Conservation (phyloP, 2,113 vertebrate species). For the Nycticebus coucang region DNA sequence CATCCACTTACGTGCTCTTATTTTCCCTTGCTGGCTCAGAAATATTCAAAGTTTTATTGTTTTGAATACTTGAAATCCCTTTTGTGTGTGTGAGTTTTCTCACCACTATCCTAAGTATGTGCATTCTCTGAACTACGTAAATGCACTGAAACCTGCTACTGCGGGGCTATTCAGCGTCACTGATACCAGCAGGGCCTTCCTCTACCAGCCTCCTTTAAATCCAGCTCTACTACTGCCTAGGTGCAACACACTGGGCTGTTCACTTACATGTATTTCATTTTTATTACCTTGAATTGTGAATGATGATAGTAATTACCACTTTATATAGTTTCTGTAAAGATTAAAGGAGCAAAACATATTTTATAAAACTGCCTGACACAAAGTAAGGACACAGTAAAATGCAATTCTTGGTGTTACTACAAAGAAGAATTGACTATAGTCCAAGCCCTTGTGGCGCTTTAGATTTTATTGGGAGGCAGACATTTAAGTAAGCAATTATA, state of each 20-base stretch:
- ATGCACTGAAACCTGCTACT: not conserved
- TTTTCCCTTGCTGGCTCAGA: not conserved
- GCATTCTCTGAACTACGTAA: not conserved
- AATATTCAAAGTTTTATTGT: not conserved
- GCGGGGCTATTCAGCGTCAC: fast-evolving
- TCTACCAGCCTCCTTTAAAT: not conserved
- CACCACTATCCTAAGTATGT: not conserved
- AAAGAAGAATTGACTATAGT: fast-evolving
- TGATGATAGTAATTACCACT: not conserved
- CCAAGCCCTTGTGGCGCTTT: not conserved
- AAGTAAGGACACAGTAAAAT: not conserved
- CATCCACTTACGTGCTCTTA: not conserved
- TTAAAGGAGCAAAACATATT: not conserved
- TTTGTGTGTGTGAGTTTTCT: not conserved
- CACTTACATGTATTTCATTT: not conserved
- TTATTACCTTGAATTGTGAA: not conserved
- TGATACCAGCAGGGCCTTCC: fast-evolving
- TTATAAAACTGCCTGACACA: not conserved
- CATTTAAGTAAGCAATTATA: not conserved
- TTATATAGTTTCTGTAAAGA: not conserved
- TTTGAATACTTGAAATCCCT: not conserved
- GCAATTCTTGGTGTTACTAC: not conserved
- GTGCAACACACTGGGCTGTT: not conserved
- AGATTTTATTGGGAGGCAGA: not conserved
- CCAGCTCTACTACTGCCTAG: not conserved